Conservation (phyloP, 1,140 invertebrate species). For the Uloborus diversus region DNA sequence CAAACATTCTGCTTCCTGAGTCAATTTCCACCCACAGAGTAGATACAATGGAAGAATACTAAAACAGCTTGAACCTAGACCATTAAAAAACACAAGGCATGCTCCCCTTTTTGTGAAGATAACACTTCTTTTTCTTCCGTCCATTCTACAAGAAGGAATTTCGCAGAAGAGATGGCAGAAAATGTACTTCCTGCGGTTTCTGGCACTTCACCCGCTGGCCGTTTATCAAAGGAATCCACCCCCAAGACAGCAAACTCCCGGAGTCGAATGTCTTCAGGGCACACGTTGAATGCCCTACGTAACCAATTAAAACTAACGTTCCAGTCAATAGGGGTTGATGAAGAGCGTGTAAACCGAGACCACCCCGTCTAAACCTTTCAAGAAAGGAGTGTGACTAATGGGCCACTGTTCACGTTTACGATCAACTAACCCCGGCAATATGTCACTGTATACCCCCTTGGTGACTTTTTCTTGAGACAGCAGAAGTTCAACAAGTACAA, state of each 20-base stretch:
- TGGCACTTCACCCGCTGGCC: not conserved
- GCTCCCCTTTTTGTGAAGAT: no score
- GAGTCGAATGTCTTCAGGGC: not conserved
- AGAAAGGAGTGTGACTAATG: not conserved
- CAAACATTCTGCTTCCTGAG: no score
- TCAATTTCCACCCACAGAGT: no score
- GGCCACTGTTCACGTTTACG: not conserved
- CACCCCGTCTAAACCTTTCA: not conserved
- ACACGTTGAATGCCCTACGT: not conserved
- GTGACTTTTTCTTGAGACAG: not conserved
- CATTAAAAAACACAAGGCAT: no score
- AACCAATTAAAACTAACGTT: slow-evolving; percentile 25
- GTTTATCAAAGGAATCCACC: not conserved
- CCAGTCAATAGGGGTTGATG: not conserved
- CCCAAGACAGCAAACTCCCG: not conserved
- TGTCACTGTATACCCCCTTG: not conserved
- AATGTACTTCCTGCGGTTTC: not conserved
- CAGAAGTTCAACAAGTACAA: no score
- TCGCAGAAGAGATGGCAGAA: not conserved
- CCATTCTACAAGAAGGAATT: no score
- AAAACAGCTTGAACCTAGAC: no score
- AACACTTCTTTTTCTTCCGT: no score
- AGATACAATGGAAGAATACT: no score
- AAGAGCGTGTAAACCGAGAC: slow-evolving; percentile 24
- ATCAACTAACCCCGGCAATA: not conserved